Evolutionary conservation across 2,113 vertebrate species (phyloP).

Genomic region (human): DNA sequence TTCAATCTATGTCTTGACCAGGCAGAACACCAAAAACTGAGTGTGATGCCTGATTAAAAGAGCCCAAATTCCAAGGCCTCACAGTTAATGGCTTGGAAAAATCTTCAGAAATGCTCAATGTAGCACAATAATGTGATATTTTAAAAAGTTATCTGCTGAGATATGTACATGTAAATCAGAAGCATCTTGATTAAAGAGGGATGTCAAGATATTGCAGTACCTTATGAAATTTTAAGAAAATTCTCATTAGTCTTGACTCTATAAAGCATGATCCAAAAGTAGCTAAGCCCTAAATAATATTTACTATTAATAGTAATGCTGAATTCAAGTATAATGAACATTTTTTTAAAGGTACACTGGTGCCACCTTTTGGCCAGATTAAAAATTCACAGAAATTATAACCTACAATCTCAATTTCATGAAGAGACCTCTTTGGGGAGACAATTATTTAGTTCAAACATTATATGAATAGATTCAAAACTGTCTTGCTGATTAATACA

Average conservation of each 20-base stretch:
- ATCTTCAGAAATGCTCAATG: background rate
- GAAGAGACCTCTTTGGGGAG: background rate
- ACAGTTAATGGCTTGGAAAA: background rate
- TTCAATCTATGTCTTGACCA: background rate
- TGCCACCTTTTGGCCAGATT: constrained; percentile 75
- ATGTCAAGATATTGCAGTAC: background rate
- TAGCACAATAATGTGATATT: background rate
- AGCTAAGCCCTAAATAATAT: background rate
- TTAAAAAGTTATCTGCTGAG: background rate
- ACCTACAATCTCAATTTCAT: constrained; percentile 12
- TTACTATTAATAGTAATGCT: background rate
- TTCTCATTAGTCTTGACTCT: background rate
- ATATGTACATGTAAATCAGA: background rate
- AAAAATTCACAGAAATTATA: constrained; percentile 44
- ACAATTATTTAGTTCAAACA: constrained; percentile 28
- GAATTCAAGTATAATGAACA: background rate
- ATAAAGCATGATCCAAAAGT: background rate
- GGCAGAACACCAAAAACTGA: background rate
- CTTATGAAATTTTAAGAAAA: background rate
- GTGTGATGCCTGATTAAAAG: background rate
- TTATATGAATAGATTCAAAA: constrained; percentile 32
- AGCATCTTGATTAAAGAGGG: constrained; percentile 5
- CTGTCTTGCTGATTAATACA: background rate
- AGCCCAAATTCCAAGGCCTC: background rate
- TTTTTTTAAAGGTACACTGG: constrained; percentile 16